These are phyloP conservation scores for Gnatocerus cornutus DNA, from an alignment of 2,888 invertebrate genomes.

Conservation along the genomic window DNA sequence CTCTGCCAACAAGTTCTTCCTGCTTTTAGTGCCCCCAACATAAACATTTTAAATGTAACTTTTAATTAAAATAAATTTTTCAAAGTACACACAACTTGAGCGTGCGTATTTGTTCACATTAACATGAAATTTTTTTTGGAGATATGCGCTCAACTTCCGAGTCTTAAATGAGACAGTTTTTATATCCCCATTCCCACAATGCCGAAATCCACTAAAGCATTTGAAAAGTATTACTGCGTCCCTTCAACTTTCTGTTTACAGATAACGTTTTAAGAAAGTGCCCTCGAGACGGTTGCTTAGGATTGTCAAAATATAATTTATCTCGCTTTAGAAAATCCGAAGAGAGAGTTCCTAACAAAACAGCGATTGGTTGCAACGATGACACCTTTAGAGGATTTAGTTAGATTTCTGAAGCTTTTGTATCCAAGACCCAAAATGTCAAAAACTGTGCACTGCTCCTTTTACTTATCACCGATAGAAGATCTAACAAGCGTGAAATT, in stretches of 20 bases:
- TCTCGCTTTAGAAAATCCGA: constrained; percentile 1
- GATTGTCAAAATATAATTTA: constrained; percentile 32
- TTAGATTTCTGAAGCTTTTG: constrained; percentile 23
- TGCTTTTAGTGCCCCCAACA: too few relatives aligned
- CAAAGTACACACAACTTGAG: too few relatives aligned
- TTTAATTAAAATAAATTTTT: too few relatives aligned
- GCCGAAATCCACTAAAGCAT: not conserved
- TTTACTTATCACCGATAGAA: constrained; percentile 10
- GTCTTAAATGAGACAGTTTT: too few relatives aligned
- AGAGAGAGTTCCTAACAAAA: constrained; percentile 9
- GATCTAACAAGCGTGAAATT: constrained; percentile 25
- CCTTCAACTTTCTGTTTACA: constrained; percentile 9
- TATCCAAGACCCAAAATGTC: constrained; percentile 13
- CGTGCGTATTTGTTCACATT: too few relatives aligned
- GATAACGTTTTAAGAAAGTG: constrained; percentile 14
- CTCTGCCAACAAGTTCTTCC: too few relatives aligned
- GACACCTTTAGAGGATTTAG: constrained; percentile 26
- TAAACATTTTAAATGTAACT: too few relatives aligned
- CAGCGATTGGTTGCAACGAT: constrained; percentile 20
- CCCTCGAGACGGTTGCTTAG: constrained; percentile 20
- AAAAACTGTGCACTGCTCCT: constrained; percentile 11
- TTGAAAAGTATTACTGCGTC: not conserved
- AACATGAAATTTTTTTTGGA: too few relatives aligned
- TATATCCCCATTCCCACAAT: too few relatives aligned
- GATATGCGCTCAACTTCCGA: too few relatives aligned